Evolutionary conservation across 2,888 invertebrate genomes (phyloP).

Genomic region (Scelioninae gen. 2): DNA sequence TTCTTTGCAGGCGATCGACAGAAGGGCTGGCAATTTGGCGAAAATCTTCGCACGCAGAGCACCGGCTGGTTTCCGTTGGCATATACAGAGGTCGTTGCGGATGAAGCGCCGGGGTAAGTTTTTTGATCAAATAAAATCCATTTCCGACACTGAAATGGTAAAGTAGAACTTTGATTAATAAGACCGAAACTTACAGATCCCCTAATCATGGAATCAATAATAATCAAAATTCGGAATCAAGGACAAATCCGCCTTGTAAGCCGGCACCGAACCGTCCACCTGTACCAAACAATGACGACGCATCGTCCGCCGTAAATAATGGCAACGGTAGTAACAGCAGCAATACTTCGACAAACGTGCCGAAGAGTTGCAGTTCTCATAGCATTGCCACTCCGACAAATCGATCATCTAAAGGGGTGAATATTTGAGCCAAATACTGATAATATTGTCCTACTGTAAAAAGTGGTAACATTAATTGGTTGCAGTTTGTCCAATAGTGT

Average conservation of each 20-base stretch:
- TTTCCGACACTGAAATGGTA: neutral
- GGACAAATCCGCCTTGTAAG: slow-evolving; percentile 72
- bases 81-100: slow-evolving; percentile 89
- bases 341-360: slow-evolving; percentile 69
- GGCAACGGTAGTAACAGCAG: slow-evolving; percentile 63
- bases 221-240: slow-evolving; percentile 70
- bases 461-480: neutral
- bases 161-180: neutral
- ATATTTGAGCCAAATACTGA: slow-evolving; percentile 40
- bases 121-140: neutral
- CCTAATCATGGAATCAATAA: slow-evolving; percentile 69
- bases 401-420: slow-evolving; percentile 73
- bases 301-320: slow-evolving; percentile 60
- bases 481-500: neutral
- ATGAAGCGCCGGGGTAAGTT: slow-evolving; percentile 78
- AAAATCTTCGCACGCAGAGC: slow-evolving; percentile 92
- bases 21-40: slow-evolving; percentile 98
- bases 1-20: slow-evolving; percentile 83
- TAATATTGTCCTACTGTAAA: neutral
- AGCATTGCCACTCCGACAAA: slow-evolving; percentile 71
- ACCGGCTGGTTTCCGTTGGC: slow-evolving; percentile 97
- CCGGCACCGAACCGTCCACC: slow-evolving; percentile 73
- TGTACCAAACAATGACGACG: slow-evolving; percentile 70
- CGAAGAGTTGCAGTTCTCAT: slow-evolving; percentile 72
- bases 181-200: slow-evolving; percentile 57